Evolutionary conservation across 2,113 vertebrate genomes (phyloP), one percentile per base, ranked within the genome.

Genomic region (Calidris pugnax): DNA sequence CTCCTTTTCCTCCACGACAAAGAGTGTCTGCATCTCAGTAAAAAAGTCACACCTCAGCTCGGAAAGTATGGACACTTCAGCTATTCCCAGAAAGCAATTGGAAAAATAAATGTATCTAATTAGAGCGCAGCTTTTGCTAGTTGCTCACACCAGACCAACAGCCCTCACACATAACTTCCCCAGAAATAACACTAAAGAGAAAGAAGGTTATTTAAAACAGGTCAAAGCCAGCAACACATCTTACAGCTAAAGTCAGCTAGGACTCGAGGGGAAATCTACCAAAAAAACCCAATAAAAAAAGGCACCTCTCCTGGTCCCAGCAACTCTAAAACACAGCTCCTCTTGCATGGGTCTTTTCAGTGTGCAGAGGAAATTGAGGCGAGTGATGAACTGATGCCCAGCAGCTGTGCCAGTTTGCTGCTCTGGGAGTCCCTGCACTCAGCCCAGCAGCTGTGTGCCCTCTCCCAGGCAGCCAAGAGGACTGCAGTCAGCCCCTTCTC

Each of bases 301-400:
- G 0, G 2, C 2, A 4, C 7, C 3, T 24, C n/a, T 16, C 3
- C 30, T 50, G 1, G 45, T 4, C 9, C 9, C 28, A 74, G 7
- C 7, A 63, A 2, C 18, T 27, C 26, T 22, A 22, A 77, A 71
- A 4, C 7, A 47, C 6, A 59, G 2, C 9, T 12, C 4, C 9
- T 43, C 6, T 14, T 47, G 4, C 21, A 16, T 1, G 7, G 7
- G 17, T 5, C 39, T 68, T 77, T 68, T 71, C 27, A 90, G 12
- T 2, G 4, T 15, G 39, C 47, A 47, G 62, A 78, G 41, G 50
- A 64, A 57, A 32, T 20, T 41, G 18, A 50, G 57, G 27, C 0
- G 3, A 30, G 22, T 48, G 62, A 62, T 64, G 60, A 60, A 62
- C 17, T 10, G 41, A 78, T 71, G 62, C 16, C 51, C 88, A 87